Conservation (phyloP, 2,113 vertebrate genomes). For the Eonycteris spelaea region DNA sequence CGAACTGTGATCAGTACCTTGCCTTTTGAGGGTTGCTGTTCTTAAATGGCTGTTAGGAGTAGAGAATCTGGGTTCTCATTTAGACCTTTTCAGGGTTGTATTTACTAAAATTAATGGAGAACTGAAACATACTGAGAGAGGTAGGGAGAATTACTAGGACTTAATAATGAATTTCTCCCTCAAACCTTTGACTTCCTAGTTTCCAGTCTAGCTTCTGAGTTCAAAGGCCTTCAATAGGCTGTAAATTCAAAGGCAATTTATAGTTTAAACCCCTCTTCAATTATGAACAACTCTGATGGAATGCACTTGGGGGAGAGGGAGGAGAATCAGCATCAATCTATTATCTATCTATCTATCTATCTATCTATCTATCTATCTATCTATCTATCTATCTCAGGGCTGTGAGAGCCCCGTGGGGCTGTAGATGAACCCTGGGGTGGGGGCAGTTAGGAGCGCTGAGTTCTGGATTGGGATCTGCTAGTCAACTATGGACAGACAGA, state of each 20-base stretch:
- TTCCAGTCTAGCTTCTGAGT: background rate
- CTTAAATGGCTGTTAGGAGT: background rate
- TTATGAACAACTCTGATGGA: background rate
- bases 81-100: slow-evolving; percentile 13
- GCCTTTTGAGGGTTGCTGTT: background rate
- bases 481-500: background rate
- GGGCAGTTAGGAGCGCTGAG: background rate
- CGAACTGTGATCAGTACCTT: background rate
- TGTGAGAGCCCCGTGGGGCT: background rate
- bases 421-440: background rate
- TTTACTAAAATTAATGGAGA: slow-evolving; percentile 45
- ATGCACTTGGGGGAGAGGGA: background rate
- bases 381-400: background rate
- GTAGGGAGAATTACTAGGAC: background rate
- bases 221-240: background rate
- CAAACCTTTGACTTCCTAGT: background rate
- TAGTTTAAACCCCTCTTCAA: background rate
- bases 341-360: too few species aligned
- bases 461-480: background rate
- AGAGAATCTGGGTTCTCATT: background rate
- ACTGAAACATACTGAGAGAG: background rate
- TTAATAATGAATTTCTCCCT: slow-evolving; percentile 44
- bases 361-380: too few species aligned
- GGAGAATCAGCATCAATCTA: background rate
- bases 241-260: slow-evolving; percentile 17